Evolutionary conservation across 2,888 invertebrate genomes (phyloP), one percentile per base, ranked within the genome.

Genomic region (Lagria hirta): DNA sequence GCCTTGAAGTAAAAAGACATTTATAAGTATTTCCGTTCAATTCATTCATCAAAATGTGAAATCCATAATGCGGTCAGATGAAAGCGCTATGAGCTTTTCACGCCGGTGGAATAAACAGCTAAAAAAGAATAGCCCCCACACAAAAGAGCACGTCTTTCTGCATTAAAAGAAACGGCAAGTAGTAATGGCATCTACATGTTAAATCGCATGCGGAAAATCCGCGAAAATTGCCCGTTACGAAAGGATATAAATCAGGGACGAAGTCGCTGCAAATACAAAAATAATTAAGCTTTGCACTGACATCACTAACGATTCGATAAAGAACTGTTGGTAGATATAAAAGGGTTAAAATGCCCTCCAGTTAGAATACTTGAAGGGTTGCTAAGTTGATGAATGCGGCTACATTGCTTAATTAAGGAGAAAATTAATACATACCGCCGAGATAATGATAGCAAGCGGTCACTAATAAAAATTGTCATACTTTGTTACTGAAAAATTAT

Each of bases 241-340:
- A n/a, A n/a, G 13, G 8, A 5, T 13, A 28, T 42, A 28, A 42
- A 42, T 42, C 38, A 38, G 10, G 26, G 12, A 15, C 18, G 11
- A 15, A 17, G 12, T 11, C 26, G 16, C 22, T 15, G 16, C 60
- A 66, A 68, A 68, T 65, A 64, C 61, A 64, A 60, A 66, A 66
- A 68, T 70, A 69, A 69, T 69, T 70, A 68, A 70, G 65, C 65
- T 55, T 51, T 54, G 45, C 57, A 60, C 64, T 64, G 68, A 70
- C 69, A 68, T 63, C 59, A 51, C 62, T 68, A 70, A 69, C 69
- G 69, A 70, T 62, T 66, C 65, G 70, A 70, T 69, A 69, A 70
- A 68, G 69, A 69, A 70, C 65, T 66, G 64, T 55, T 49, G 53
- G 58, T 59, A 55, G 58, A 45, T 58, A 51, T 48, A 33, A 59